phyloP scores from a whole-genome alignment of 2,113 vertebrate species.

The Equus quagga region DNA sequence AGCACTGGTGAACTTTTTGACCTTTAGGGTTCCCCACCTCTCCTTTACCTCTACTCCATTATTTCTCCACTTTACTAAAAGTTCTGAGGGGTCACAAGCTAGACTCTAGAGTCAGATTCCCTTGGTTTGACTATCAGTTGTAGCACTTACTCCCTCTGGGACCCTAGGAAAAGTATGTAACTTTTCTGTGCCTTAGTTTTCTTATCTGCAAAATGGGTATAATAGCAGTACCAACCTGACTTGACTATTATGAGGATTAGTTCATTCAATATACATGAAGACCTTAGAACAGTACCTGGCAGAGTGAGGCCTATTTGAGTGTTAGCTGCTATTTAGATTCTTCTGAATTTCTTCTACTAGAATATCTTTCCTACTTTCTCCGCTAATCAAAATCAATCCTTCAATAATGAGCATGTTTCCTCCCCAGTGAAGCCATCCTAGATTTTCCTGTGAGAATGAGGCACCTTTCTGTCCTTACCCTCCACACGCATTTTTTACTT shows the following conservation, averaged over 20 bases:
- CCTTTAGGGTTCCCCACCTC: fast-evolving
- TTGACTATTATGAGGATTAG: neutral
- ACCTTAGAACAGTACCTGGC: neutral
- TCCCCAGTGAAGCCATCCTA: neutral
- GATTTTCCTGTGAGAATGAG: neutral
- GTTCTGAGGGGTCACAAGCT: neutral
- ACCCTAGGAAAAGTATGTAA: neutral
- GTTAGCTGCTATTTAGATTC: neutral
- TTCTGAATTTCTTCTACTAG: neutral
- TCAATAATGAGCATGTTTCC: neutral
- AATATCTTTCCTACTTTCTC: neutral
- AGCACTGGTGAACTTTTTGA: neutral
- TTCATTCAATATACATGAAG: neutral
- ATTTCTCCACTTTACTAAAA: neutral
- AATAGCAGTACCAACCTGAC: neutral
- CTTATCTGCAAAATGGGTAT: neutral
- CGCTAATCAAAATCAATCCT: neutral
- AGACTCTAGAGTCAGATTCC: neutral
- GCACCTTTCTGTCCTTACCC: neutral
- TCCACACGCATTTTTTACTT: neutral
- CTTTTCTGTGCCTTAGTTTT: neutral
- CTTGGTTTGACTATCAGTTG: neutral
- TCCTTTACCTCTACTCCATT: neutral
- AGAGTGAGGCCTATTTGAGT: neutral
- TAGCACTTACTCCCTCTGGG: neutral